Percentiles rank a stretch among this genome's conserved stretches.
Conservation (phyloP, 2,113 vertebrate species). For the Rallus limicola region DNA sequence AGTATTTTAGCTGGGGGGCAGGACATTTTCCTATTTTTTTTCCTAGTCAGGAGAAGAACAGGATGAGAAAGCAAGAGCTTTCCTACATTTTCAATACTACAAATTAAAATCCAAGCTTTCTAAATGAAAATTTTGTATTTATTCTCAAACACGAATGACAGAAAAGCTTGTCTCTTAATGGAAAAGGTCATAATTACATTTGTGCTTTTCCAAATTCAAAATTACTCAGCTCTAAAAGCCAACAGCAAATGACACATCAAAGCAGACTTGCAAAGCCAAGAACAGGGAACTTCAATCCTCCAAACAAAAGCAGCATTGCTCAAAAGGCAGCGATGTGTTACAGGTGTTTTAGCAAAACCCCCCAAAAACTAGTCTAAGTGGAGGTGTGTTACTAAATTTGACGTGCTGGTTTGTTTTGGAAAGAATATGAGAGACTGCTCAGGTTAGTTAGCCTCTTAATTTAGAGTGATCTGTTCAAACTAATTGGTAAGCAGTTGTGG, state of each 20-base stretch:
- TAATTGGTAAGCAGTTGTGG: not conserved
- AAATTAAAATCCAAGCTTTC: constrained; percentile 26
- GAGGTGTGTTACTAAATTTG: not conserved
- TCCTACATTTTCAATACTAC: not conserved
- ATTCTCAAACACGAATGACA: not conserved
- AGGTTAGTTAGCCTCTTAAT: not conserved
- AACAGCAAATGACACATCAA: constrained; percentile 7
- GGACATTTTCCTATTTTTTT: not conserved
- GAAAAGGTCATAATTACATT: constrained; percentile 4
- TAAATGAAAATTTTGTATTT: not conserved
- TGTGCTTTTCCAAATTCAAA: constrained; percentile 22
- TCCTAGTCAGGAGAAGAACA: constrained; percentile 2
- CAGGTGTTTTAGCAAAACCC: not conserved
- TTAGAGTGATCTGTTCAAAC: not conserved
- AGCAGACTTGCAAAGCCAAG: not conserved
- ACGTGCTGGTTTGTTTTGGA: not conserved
- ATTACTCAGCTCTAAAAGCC: not conserved
- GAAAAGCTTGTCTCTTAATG: not conserved
- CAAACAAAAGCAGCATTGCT: not conserved
- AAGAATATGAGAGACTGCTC: not conserved
- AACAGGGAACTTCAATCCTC: not conserved
- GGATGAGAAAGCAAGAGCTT: not conserved
- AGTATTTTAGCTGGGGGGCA: not conserved
- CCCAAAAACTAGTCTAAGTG: not conserved
- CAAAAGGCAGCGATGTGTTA: not conserved